phyloP scores from a whole-genome alignment of 2,113 vertebrate species.

The Brachyhypopomus gauderio region DNA sequence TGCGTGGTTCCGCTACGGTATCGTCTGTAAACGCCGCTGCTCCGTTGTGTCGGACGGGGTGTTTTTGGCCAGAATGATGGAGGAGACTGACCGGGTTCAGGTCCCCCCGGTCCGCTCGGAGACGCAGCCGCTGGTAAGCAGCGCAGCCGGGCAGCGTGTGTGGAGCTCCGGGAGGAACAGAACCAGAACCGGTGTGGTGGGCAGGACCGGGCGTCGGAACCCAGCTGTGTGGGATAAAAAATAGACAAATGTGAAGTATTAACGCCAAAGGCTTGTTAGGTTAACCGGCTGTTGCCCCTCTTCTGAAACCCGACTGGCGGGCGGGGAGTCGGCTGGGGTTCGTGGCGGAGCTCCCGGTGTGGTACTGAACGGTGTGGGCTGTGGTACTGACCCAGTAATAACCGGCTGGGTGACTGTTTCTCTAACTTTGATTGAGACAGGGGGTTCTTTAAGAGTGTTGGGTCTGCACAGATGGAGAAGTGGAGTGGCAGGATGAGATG shows the following conservation, averaged over 20 bases:
- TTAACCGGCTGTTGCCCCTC: not conserved
- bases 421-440: too few relatives aligned
- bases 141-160: not conserved
- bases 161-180: not conserved
- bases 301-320: not conserved
- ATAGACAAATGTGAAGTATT: not conserved
- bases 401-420: too few relatives aligned
- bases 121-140: slow-evolving; percentile 90
- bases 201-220: not conserved
- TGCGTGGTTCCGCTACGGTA: slow-evolving; percentile 3
- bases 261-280: too few relatives aligned
- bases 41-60: slow-evolving; percentile 27
- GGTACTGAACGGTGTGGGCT: too few relatives aligned
- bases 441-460: too few relatives aligned
- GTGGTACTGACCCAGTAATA: too few relatives aligned
- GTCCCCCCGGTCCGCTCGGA: slow-evolving; percentile 90
- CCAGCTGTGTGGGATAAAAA: not conserved
- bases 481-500: too few relatives aligned
- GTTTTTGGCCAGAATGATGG: slow-evolving; percentile 85
- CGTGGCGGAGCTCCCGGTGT: not conserved
- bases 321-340: not conserved
- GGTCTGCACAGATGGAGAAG: too few relatives aligned
- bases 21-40: slow-evolving; percentile 8
- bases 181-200: not conserved
- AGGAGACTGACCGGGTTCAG: slow-evolving; percentile 94